A percentile compares a stretch with the other conserved stretches of the same genome.
phyloP scores from a whole-genome alignment of 1,140 invertebrate species.

The Sinella curviseta region DNA sequence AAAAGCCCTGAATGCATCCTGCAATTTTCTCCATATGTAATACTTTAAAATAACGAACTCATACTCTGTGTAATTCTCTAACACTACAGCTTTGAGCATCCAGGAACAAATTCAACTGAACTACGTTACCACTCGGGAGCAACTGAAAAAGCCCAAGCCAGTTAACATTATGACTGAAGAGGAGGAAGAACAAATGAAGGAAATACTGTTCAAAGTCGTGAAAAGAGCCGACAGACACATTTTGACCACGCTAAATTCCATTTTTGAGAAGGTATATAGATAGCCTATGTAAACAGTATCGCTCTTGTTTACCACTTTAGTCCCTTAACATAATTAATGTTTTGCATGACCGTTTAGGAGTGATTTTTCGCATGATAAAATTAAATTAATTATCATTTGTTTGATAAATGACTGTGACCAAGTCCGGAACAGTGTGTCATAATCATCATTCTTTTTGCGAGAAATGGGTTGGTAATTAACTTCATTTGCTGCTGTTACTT shows the following conservation, averaged over 20 bases:
- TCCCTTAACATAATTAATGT: not conserved
- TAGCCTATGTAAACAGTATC: not conserved
- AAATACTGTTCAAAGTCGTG: constrained; percentile 42
- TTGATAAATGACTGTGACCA: not conserved
- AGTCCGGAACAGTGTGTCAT: not conserved
- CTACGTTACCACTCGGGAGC: constrained; percentile 41
- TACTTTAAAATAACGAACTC: not conserved
- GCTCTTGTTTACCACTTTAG: not conserved
- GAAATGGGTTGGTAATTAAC: not conserved
- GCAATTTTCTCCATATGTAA: too few species aligned
- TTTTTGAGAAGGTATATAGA: constrained; percentile 40
- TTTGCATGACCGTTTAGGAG: too few species aligned
- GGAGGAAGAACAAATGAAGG: constrained; percentile 39
- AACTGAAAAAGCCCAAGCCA: constrained; percentile 35
- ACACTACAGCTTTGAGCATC: constrained; percentile 40
- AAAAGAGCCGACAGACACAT: constrained; percentile 32
- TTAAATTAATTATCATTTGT: not conserved
- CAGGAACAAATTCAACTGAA: constrained; percentile 48
- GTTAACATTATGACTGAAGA: constrained; percentile 39
- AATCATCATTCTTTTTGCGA: not conserved
- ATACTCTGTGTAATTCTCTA: not conserved
- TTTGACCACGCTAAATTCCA: constrained; percentile 37
- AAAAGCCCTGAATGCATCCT: too few species aligned
- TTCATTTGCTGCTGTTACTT: not conserved
- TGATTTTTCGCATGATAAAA: too few species aligned